These are phyloP conservation scores for Prorops nasuta DNA, from an alignment of 1,140 invertebrate genomes.

Conservation along the genomic window DNA sequence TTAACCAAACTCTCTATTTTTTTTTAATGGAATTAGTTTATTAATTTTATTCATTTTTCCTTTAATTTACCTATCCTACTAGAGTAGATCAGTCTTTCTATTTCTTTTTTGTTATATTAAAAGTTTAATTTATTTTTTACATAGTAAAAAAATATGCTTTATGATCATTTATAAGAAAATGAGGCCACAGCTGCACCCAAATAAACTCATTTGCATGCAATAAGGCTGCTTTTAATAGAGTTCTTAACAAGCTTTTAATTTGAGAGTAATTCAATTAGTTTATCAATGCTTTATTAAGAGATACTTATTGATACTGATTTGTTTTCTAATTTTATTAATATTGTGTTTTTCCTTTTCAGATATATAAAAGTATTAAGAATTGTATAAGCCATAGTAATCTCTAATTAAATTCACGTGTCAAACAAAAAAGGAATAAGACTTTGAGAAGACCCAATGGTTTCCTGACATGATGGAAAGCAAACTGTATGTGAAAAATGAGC, in stretches of 20 bases:
- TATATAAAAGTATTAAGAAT: constrained; percentile 22
- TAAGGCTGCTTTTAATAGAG: constrained; percentile 8
- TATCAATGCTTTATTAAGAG: no score
- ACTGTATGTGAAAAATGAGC: constrained; percentile 55
- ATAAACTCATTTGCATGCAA: constrained; percentile 29
- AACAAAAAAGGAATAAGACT: constrained; percentile 27
- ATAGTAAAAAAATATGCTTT: constrained; percentile 1
- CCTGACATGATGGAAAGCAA: constrained; percentile 54
- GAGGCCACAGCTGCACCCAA: constrained; percentile 20
- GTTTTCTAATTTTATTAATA: neutral
- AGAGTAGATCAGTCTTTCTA: no score
- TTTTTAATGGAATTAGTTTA: no score
- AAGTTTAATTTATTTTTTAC: constrained; percentile 7
- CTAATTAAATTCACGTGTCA: constrained; percentile 30
- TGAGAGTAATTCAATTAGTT: no score
- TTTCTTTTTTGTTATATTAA: no score
- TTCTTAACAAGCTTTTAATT: neutral
- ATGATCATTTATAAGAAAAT: constrained; percentile 9
- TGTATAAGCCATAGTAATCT: constrained; percentile 15
- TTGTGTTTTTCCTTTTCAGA: constrained; percentile 22
- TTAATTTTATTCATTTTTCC: no score
- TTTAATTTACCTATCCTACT: no score
- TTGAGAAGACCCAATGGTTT: constrained; percentile 43
- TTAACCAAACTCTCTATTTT: no score
- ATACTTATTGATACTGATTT: no score